phyloP scores from a whole-genome alignment of 2,888 invertebrate species.

The Papilio demoleus region DNA sequence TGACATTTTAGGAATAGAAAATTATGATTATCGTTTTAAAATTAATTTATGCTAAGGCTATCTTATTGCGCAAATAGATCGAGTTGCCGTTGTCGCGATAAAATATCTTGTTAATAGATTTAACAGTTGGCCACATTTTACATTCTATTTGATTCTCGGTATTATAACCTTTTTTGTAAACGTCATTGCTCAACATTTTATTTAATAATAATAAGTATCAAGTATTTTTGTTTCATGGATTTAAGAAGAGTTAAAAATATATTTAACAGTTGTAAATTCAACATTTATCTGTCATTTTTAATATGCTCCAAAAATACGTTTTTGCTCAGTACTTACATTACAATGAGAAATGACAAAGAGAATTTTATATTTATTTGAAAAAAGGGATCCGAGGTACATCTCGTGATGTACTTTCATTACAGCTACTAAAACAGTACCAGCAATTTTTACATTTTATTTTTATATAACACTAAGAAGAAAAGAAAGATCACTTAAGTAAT shows the following conservation, averaged over 20 bases:
- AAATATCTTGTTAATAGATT: no score
- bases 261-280: neutral
- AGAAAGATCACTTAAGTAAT: neutral
- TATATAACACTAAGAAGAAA: neutral
- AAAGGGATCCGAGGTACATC: neutral
- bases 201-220: neutral
- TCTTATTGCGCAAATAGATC: no score
- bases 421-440: conserved; percentile 2
- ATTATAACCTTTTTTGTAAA: no score
- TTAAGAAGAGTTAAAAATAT: neutral
- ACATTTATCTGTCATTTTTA: neutral
- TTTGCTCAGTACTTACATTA: neutral
- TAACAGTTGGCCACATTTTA: no score
- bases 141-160: no score
- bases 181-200: no score
- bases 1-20: no score
- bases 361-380: conserved; percentile 10
- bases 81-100: no score
- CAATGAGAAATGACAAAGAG: conserved; percentile 10
- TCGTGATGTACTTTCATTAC: neutral
- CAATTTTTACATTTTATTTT: conserved; percentile 4
- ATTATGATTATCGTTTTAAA: no score
- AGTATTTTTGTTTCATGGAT: neutral
- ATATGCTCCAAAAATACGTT: neutral
- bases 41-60: no score